These are phyloP conservation scores for Smutsia gigantea DNA, from an alignment of 2,797 vertebrate species.

Conservation along the genomic window DNA sequence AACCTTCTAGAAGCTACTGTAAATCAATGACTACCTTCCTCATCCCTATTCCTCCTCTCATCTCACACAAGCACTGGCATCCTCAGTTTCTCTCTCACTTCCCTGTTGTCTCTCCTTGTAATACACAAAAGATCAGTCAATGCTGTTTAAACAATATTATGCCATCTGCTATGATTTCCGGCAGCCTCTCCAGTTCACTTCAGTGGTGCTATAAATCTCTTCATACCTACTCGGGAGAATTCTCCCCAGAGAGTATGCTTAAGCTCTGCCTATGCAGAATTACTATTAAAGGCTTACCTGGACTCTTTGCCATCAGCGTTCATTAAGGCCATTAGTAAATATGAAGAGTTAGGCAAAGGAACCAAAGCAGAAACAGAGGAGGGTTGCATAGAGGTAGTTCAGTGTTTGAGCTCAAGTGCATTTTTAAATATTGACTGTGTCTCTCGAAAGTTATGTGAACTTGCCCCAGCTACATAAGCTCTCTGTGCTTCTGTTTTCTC, in stretches of 20 bases:
- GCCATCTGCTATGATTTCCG: background rate
- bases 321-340: background rate
- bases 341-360: background rate
- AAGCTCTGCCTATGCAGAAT: background rate
- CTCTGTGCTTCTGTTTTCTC: slow-evolving; percentile 5
- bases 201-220: background rate
- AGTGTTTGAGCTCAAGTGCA: background rate
- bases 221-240: background rate
- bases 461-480: background rate
- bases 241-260: background rate
- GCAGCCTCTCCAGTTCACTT: background rate
- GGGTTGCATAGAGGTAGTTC: background rate
- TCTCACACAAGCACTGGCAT: background rate
- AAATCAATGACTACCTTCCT: background rate
- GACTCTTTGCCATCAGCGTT: background rate
- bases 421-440: background rate
- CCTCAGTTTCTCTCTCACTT: background rate
- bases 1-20: background rate
- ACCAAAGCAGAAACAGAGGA: background rate
- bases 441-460: background rate
- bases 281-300: background rate
- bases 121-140: background rate
- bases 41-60: background rate
- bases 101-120: background rate
- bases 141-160: background rate